Percentiles rank a stretch among this genome's conserved stretches.
These are phyloP conservation scores for Actinia tenebrosa DNA, from an alignment of 64 coral and sea anemone species.

Conservation along the genomic window DNA sequence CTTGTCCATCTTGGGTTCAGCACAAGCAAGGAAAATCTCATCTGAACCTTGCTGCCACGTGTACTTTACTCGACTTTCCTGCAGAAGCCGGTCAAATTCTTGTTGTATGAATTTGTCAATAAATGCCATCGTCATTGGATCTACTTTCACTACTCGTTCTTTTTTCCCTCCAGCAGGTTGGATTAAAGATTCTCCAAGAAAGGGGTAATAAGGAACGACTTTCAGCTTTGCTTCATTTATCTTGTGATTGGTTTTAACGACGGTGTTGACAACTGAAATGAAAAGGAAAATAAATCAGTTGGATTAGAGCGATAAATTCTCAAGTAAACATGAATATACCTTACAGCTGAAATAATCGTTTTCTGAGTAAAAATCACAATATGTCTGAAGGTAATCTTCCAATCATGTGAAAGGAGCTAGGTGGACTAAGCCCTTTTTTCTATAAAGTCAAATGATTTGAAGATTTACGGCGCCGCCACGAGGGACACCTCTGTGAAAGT, in stretches of 20 bases:
- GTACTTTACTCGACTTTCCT: background rate
- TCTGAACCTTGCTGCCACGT: background rate
- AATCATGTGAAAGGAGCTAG: no score
- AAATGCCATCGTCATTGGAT: background rate
- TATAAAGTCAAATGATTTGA: no score
- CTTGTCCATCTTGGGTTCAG: background rate
- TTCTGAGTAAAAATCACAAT: no score
- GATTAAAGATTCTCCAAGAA: slow-evolving; percentile 6
- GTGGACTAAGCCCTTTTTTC: no score
- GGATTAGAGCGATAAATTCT: no score
- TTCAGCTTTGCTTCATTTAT: slow-evolving; percentile 7
- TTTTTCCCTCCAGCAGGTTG: background rate
- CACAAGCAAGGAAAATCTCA: background rate
- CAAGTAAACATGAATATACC: no score
- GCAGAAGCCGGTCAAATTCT: background rate
- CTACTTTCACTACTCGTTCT: background rate
- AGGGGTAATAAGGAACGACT: slow-evolving; percentile 12
- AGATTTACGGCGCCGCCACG: no score
- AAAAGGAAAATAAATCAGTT: no score
- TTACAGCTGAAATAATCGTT: no score
- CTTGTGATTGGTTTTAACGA: background rate
- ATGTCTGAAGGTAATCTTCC: no score
- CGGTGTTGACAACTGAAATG: slow-evolving; percentile 34
- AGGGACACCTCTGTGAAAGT: no score
- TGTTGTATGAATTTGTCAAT: background rate